Evolutionary conservation across 2,888 invertebrate genomes (phyloP), one percentile per base, ranked within the genome.

Genomic region (Cephus pulcher): DNA sequence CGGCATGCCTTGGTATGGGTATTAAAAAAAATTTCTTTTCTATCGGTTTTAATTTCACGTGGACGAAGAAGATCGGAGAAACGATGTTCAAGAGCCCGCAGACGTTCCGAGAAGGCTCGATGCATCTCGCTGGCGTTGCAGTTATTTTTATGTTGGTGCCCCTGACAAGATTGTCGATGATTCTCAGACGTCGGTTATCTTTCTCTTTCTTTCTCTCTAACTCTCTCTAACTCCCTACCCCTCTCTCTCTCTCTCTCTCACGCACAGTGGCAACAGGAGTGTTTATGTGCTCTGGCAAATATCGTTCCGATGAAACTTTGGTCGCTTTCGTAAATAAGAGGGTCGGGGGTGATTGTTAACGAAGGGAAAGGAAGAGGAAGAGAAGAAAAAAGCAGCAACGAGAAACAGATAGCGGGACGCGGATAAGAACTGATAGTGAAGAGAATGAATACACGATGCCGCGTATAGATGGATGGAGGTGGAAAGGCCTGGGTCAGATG

Each of bases 401-500:
- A 56, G 76, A 56, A 79, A 73, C 32, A 78, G 76, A 78, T 35
- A 78, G 78, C 69, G 70, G 73, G 81, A 81, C 77, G 76, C 23
- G 56, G 56, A 56, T 56, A 56, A 56, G 56, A 23, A 23, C 56
- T 15, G 56, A 56, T 56, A 56, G 56, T 2, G 23, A 56, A 56
- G 56, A 56, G 56, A 56, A 71, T 71, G 71, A 32, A 32, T 71
- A 71, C 71, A 71, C 32, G 33, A 71, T 71, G 71, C 56, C 9
- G 23, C 23, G 56, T 56, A 56, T 71, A 15, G 78, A 78, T 78
- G 75, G 80, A 82, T 82, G 80, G 84, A 85, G 81, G 84, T 86
- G 85, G 86, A 87, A 84, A 87, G 88, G 88, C 87, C 89, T 89
- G 90, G 91, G 91, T 91, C 90, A 90, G 89, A 90, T 88, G 90